A percentile compares a stretch with the other conserved stretches of the same genome.
Conservation (phyloP, 2,888 invertebrate genomes). For the Cantharis rufa region DNA sequence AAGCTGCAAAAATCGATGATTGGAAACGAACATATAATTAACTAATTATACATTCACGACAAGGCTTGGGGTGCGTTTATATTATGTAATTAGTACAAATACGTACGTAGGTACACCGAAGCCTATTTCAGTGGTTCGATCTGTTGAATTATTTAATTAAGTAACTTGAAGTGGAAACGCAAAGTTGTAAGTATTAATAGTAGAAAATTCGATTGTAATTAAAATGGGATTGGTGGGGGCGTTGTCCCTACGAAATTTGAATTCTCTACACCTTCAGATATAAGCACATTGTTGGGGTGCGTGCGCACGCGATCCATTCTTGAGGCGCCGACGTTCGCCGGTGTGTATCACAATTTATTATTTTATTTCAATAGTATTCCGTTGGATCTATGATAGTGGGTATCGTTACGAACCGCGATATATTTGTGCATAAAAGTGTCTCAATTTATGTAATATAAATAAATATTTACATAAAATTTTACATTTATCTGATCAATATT, state of each 20-base stretch:
- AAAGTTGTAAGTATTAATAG: background rate
- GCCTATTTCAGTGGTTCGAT: background rate
- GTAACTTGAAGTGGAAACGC: no score
- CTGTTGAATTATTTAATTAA: background rate
- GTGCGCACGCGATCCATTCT: conserved; percentile 33
- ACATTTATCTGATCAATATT: background rate
- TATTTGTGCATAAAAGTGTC: background rate
- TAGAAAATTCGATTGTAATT: conserved; percentile 7
- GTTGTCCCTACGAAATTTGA: background rate
- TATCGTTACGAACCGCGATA: background rate
- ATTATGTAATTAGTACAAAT: background rate
- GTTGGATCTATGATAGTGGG: conserved; percentile 4
- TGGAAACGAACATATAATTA: background rate
- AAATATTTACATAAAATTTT: background rate
- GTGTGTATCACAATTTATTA: conserved; percentile 4
- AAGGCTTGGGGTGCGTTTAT: background rate
- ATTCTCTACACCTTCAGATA: background rate
- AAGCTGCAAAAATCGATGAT: background rate
- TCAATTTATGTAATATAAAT: background rate
- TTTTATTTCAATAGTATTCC: conserved; percentile 12
- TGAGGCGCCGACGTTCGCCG: conserved; percentile 14
- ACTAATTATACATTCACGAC: background rate
- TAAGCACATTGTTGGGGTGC: conserved; percentile 25
- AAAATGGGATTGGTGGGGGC: conserved; percentile 9
- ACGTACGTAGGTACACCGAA: background rate